Evolutionary conservation across 92 coral and sea anemone species (phyloP).

Genomic region (Zoanthus sansibaricus): DNA sequence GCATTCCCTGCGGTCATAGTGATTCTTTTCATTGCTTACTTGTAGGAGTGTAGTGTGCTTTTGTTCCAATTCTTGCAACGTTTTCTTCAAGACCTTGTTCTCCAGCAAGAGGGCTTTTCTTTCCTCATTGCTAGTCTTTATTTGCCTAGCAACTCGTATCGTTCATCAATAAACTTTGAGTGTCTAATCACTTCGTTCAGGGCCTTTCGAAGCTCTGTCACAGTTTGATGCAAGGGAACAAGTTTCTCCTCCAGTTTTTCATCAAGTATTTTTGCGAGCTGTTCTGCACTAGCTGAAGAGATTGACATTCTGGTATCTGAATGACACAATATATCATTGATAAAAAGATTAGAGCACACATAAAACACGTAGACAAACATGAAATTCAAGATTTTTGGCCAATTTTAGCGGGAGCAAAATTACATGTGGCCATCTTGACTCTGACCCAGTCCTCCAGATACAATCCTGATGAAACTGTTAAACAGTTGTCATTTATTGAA

Average conservation of each 20-base stretch:
- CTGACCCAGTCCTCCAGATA: neutral
- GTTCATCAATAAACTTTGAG: constrained; percentile 39
- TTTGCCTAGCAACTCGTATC: constrained; percentile 29
- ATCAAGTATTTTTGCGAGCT: neutral
- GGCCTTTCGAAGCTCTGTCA: constrained; percentile 31
- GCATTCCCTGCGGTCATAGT: constrained; percentile 11
- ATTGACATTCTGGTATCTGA: too few relatives aligned
- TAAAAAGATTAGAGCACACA: constrained; percentile 7
- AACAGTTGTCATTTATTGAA: too few relatives aligned
- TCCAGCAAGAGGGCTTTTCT: constrained; percentile 43
- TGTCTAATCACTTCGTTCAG: constrained; percentile 4
- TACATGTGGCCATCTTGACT: neutral
- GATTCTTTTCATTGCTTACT: constrained; percentile 35
- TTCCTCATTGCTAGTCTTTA: constrained; percentile 36
- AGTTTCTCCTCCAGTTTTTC: constrained; percentile 38
- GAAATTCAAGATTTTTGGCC: too few relatives aligned
- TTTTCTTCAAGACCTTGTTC: constrained; percentile 8
- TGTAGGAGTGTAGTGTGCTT: constrained; percentile 1
- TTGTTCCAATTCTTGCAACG: constrained; percentile 9
- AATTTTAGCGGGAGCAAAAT: constrained; percentile 9
- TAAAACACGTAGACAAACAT: neutral
- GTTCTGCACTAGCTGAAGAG: neutral
- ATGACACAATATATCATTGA: neutral
- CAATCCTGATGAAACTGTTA: too few relatives aligned
- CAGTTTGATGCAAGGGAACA: constrained; percentile 34